Evolutionary conservation across 2,797 vertebrate genomes (phyloP), one percentile per base, ranked within the genome.

Genomic region (Octomys mimax): DNA sequence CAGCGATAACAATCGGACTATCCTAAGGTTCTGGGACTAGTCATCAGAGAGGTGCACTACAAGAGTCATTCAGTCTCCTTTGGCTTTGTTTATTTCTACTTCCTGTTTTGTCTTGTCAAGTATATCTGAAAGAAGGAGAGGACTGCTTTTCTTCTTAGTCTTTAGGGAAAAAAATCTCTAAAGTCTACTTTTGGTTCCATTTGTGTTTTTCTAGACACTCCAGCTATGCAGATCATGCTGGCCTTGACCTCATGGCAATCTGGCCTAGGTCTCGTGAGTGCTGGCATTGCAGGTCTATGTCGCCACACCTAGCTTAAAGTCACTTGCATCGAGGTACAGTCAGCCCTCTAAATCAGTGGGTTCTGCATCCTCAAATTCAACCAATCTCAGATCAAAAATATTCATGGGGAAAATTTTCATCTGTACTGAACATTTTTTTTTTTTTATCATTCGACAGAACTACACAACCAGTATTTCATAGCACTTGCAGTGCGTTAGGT

Each of bases 1-100:
- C 57, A 85, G 42, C 1, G 31, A 22, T 71, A 89, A 92, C 79
- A 96, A 87, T 68, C 75, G 71, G 33, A 90, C 36, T 12, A 85
- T 62, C 82, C 80, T 54, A 36, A 86, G 39, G 81, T 39, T 87
- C 21, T 66, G 18, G 2, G 8, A 86, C 80, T 39, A 46, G n/a
- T 66, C 93, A 54, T 21, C 0, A 33, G 1, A 8, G 79, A 91
- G 81, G 8, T 16, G 21, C 24, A 46, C 49, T 42, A 3, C 14
- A 0, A 68, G 73, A 66, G 88, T 46, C 6, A 39, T 33, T 61
- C 8, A 19, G 19, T 49, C 1, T 78, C 36, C 46, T 59, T 42
- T 4, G 22, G 18, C 77, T 93, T 82, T 9, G 33, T 81, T 52
- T 39, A 31, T n/a, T 36, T 31, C 61, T 10, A n/a, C 6, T 26